Evolutionary conservation across 1,140 invertebrate species (phyloP), one percentile per base, ranked within the genome.

Genomic region (Phocides pigmalion): DNA sequence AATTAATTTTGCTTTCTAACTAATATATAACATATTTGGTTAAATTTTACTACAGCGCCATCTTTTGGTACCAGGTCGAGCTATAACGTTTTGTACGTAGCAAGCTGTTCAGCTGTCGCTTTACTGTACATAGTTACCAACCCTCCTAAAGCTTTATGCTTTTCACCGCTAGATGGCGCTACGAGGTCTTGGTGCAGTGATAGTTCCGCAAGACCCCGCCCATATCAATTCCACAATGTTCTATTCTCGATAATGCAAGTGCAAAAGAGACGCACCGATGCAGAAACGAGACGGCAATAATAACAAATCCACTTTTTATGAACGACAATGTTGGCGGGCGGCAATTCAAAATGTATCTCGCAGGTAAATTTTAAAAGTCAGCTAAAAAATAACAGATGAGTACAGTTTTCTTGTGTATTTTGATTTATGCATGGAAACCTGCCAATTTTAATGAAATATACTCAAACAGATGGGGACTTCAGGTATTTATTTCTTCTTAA

Each of bases 181-280:
- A 68, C 32, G 4, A 4, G n/a, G 46, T 47, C n/a, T 5, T n/a
- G 42, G 5, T 39, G 41, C 53, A 32, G 25, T 46, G 28, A 14
- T 53, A 12, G 15, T 64, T 14, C 65, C 44, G 66, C 66, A 68
- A 49, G 35, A 68, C 54, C 62, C 62, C 66, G 62, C 66, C 66
- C 66, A 68, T 66, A 54, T 62, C 32, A 67, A 64, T 51, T 54
- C 51, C 51, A 32, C 62, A 25, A 41, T 28, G 41, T 46, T 54
- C 41, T 44, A 54, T 39, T 39, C 51, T 46, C 47, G 12, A 64
- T 39, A 47, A 44, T 46, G 12, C 51, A 54, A 25, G 50, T 37
- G 62, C 17, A 53, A 64, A 53, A 54, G 62, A 54, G 49, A 64
- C 50, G 19, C 51, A 47, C 19, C 42, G 16, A 47, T 50, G 37